Evolutionary conservation across 2,888 invertebrate species (phyloP).

Genomic region (Mylabris sibirica): DNA sequence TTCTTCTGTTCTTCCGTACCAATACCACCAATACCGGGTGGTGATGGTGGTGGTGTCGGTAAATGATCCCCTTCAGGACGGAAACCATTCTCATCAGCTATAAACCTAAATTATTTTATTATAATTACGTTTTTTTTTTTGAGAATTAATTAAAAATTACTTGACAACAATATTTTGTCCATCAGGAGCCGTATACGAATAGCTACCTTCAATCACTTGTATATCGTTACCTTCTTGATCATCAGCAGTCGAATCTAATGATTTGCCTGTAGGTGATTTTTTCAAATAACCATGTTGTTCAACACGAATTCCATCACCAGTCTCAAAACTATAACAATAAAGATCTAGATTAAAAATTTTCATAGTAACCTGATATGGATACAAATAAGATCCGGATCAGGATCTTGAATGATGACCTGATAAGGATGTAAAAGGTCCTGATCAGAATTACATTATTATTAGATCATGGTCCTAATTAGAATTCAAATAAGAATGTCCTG

Average conservation of each 20-base stretch:
- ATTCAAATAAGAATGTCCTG: too few species aligned
- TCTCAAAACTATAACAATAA: constrained; percentile 73
- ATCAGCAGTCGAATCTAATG: constrained; percentile 50
- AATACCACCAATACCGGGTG: constrained; percentile 47
- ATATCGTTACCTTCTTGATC: constrained; percentile 64
- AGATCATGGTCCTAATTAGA: too few species aligned
- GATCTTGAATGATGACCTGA: too few species aligned
- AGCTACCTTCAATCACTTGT: constrained; percentile 72
- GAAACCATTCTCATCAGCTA: constrained; percentile 78
- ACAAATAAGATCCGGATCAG: too few species aligned
- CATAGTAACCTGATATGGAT: too few species aligned
- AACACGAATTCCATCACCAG: constrained; percentile 79
- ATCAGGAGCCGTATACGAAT: constrained; percentile 75
- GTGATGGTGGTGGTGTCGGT: constrained; percentile 64
- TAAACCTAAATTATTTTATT: constrained; percentile 63
- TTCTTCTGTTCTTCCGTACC: not conserved
- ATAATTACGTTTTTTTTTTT: not conserved
- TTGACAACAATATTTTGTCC: constrained; percentile 71
- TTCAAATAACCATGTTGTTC: constrained; percentile 77
- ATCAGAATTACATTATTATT: too few species aligned
- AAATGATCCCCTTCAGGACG: constrained; percentile 72
- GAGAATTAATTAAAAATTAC: constrained; percentile 52
- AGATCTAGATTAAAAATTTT: constrained; percentile 9
- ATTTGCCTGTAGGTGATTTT: constrained; percentile 59
- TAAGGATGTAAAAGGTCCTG: too few species aligned